Evolutionary conservation across 1,140 invertebrate genomes (phyloP).

Genomic region (Harpegnathos saltator): DNA sequence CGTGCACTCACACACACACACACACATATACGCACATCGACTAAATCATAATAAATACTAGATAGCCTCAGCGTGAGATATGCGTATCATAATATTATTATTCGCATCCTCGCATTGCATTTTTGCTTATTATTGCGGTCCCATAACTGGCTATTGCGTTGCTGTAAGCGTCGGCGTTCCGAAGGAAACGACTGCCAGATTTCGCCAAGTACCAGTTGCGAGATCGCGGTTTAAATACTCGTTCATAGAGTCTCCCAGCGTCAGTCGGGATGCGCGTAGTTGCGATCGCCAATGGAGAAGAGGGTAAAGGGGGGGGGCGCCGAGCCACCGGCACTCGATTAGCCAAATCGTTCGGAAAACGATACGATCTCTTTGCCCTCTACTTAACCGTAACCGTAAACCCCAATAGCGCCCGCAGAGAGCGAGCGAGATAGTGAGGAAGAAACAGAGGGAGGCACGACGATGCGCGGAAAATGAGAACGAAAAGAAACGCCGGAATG

Average conservation of each 20-base stretch:
- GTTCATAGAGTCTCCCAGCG: conserved; percentile 27
- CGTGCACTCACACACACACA: too few species aligned
- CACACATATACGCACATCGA: neutral
- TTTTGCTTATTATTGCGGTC: conserved; percentile 3
- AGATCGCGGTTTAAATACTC: conserved; percentile 66
- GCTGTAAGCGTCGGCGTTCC: conserved; percentile 2
- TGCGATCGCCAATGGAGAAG: conserved; percentile 13
- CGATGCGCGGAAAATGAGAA: conserved; percentile 27
- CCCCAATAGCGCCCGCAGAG: conserved; percentile 61
- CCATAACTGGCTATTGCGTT: conserved; percentile 13
- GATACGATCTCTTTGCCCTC: conserved; percentile 76
- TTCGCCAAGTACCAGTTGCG: conserved; percentile 20
- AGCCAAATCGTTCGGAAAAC: conserved; percentile 81
- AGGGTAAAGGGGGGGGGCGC: neutral
- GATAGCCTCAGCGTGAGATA: neutral
- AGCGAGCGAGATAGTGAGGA: conserved; percentile 22
- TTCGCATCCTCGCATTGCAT: neutral
- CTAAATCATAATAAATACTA: neutral
- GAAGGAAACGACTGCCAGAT: conserved; percentile 21
- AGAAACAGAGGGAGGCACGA: conserved; percentile 41
- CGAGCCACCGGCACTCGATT: conserved; percentile 73
- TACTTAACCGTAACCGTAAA: conserved; percentile 76
- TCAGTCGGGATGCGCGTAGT: conserved; percentile 39
- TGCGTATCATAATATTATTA: neutral
- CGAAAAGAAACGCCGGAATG: conserved; percentile 4